phyloP scores from a whole-genome alignment of 2,888 invertebrate species.

The Ethmia dodecea region DNA sequence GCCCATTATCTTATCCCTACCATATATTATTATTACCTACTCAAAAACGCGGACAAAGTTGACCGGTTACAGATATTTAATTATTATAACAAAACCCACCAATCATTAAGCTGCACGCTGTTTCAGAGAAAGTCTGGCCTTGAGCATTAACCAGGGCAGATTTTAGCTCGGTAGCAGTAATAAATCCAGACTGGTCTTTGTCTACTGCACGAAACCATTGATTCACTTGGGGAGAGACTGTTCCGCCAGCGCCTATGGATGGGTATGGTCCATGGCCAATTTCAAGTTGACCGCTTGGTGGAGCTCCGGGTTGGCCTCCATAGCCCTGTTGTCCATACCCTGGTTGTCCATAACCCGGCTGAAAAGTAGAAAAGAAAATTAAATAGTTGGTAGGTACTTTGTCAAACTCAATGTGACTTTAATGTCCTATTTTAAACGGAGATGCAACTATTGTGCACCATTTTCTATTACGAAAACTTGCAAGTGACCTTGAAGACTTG shows the following conservation, averaged over 20 bases:
- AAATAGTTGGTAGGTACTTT: too few species aligned
- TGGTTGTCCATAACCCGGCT: conserved; percentile 26
- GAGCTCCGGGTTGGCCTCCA: conserved; percentile 24
- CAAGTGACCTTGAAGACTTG: too few species aligned
- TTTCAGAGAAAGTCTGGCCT: conserved; percentile 89
- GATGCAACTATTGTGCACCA: too few species aligned
- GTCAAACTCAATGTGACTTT: too few species aligned
- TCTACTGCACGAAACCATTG: conserved; percentile 93
- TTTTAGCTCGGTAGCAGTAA: conserved; percentile 86
- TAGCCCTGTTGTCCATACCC: conserved; percentile 26
- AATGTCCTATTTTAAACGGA: too few species aligned
- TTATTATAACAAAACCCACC: too few species aligned
- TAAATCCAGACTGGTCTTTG: conserved; percentile 88
- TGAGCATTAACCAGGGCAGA: conserved; percentile 90
- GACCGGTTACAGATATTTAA: too few species aligned
- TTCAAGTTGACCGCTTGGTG: conserved; percentile 39
- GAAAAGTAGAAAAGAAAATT: too few species aligned
- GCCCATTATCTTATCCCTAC: too few species aligned
- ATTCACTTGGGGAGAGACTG: conserved; percentile 84
- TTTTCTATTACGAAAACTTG: too few species aligned
- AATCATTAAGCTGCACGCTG: conserved; percentile 92
- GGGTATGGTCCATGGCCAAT: conserved; percentile 70
- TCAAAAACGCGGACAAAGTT: too few species aligned
- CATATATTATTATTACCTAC: too few species aligned
- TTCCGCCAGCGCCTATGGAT: conserved; percentile 67